Evolutionary conservation across 2,888 invertebrate genomes (phyloP).

Genomic region (Sarcophaga subvicina): DNA sequence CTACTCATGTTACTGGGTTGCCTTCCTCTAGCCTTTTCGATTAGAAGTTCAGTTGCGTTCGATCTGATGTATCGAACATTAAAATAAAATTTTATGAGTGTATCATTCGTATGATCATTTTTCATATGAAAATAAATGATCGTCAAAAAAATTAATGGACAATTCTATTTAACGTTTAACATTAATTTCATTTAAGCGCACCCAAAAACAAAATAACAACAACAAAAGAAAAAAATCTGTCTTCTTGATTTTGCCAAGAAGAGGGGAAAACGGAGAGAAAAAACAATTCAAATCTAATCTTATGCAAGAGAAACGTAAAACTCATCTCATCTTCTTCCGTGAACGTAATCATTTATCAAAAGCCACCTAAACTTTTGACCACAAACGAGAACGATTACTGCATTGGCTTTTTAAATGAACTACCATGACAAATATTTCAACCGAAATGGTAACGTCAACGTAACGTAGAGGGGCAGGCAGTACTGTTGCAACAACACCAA

Average conservation of each 20-base stretch:
- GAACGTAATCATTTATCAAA: constrained; percentile 66
- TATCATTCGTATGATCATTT: too few species aligned
- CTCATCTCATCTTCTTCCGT: constrained; percentile 55
- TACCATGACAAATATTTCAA: constrained; percentile 52
- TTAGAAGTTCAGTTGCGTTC: too few species aligned
- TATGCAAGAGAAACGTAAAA: constrained; percentile 42
- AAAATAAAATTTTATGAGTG: too few species aligned
- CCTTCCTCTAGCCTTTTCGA: too few species aligned
- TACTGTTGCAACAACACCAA: not conserved
- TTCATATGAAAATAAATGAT: not conserved
- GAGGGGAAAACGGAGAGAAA: too few species aligned
- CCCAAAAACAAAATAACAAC: constrained; percentile 42
- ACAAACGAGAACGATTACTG: constrained; percentile 51
- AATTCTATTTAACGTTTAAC: constrained; percentile 47
- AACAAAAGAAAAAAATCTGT: constrained; percentile 34
- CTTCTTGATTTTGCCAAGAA: constrained; percentile 19
- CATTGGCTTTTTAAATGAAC: constrained; percentile 55
- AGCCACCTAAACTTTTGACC: constrained; percentile 67
- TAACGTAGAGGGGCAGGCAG: constrained; percentile 1
- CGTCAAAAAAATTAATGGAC: constrained; percentile 10
- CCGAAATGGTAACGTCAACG: constrained; percentile 3
- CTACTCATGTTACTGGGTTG: too few species aligned
- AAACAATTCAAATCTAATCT: constrained; percentile 57
- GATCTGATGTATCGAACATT: too few species aligned
- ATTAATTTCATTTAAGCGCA: constrained; percentile 52